Conservation (phyloP, 2,797 vertebrate species). For the Anisognathus igniventris region DNA sequence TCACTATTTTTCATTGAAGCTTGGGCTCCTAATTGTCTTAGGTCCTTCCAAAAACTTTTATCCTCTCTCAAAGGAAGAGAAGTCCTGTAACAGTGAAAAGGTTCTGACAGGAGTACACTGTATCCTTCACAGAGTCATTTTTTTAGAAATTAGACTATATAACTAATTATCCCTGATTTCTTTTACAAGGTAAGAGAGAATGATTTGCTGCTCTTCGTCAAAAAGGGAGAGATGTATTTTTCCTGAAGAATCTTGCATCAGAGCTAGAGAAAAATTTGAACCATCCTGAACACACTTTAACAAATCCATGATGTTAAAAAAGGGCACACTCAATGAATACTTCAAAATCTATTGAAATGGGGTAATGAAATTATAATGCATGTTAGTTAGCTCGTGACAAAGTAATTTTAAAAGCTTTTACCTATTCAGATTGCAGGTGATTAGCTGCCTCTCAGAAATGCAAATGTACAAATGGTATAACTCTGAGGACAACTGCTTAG, state of each 20-base stretch:
- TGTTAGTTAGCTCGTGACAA: background rate
- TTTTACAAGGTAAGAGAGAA: background rate
- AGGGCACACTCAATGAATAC: background rate
- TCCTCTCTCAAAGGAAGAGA: background rate
- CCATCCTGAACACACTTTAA: background rate
- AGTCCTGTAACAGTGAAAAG: background rate
- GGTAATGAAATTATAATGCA: slow-evolving; percentile 25
- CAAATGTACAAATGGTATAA: slow-evolving; percentile 3
- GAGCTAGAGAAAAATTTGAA: background rate
- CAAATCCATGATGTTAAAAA: background rate
- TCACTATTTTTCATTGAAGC: background rate
- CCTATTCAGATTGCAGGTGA: slow-evolving; percentile 36
- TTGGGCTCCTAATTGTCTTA: background rate
- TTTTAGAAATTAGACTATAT: background rate
- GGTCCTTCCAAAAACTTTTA: background rate
- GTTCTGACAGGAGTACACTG: background rate
- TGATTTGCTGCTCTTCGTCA: background rate
- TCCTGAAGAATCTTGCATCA: background rate
- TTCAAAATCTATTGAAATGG: slow-evolving; percentile 11
- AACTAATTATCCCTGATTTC: background rate
- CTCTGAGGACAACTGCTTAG: background rate
- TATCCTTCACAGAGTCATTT: background rate
- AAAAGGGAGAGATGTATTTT: background rate
- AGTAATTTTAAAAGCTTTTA: slow-evolving; percentile 8
- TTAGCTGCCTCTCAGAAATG: slow-evolving; percentile 52